Evolutionary conservation across 2,888 invertebrate species (phyloP), one percentile per base, ranked within the genome.

Genomic region (Caenorhabditis sp.): DNA sequence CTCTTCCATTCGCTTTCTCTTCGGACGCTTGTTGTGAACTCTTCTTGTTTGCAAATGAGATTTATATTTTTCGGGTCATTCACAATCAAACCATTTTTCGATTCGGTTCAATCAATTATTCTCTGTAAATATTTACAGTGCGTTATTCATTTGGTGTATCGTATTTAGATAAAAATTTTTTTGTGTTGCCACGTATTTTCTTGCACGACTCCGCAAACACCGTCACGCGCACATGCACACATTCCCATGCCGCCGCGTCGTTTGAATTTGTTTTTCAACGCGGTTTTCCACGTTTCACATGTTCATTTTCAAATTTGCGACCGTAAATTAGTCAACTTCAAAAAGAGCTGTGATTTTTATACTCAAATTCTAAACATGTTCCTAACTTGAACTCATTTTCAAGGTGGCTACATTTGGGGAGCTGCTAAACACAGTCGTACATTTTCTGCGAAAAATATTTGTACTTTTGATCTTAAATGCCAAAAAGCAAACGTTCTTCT

Each of bases 31-130:
- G 30, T 41, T 53, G 63, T 53, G 63, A 43, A 63, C 50, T 62
- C 62, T n/a, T 37, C 27, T 59, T 68, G 68, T 68, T 58, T 68
- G 48, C 68, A 68, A 59, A 68, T 68, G 56, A 48, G 68, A 68
- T 68, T 68, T 68, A 68, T 59, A 59, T 59, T 45, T 68, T 58
- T 56, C 66, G 59, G 58, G 58, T 68, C 68, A 68, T 59, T 68
- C 26, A 39, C 35, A 39, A 45, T 43, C 52, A 52, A 68, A 37
- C 59, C 30, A 22, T 48, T n/a, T n/a, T 48, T 48, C 45, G 4
- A 41, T 41, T 41, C 15, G 13, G 8, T 46, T 46, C 26, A 27
- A 62, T 63, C 37, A 26, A 30, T 41, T 30, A 2, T 35, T 3
- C 30, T 30, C 9, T 30, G 9, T 7, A 30, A 30, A 30, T 30